phyloP scores from a whole-genome alignment of 2,797 vertebrate species.

The Ceryle rudis region DNA sequence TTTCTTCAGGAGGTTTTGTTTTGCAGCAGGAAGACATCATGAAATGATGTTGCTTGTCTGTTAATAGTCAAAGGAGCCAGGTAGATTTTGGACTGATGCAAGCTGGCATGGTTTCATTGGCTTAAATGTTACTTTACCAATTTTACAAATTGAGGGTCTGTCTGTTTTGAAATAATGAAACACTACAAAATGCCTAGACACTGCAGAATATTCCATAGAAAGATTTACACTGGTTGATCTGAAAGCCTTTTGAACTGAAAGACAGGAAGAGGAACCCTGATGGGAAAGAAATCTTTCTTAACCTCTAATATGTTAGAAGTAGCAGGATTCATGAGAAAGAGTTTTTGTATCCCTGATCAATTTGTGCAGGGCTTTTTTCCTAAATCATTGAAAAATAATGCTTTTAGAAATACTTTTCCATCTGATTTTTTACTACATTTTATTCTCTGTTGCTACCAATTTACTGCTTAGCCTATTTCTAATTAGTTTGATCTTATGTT shows the following conservation, averaged over 20 bases:
- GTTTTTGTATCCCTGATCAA: neutral
- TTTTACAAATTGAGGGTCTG: neutral
- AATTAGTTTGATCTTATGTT: neutral
- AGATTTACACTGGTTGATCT: neutral
- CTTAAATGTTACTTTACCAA: neutral
- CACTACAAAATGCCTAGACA: neutral
- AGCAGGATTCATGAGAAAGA: neutral
- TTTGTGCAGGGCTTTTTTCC: neutral
- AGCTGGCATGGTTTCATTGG: neutral
- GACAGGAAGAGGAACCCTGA: neutral
- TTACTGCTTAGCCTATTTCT: neutral
- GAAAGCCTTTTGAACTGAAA: neutral
- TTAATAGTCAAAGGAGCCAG: neutral
- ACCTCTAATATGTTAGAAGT: neutral
- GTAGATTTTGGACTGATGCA: neutral
- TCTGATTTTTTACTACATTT: neutral
- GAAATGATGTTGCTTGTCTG: neutral
- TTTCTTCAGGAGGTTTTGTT: neutral
- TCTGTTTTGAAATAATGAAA: neutral
- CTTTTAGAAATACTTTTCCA: neutral
- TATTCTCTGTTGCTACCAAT: neutral
- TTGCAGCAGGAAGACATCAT: neutral
- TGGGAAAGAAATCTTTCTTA: neutral
- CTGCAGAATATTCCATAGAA: neutral
- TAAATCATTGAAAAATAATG: neutral